Percentiles rank a stretch among this genome's conserved stretches.
phyloP scores from a whole-genome alignment of 2,888 invertebrate species.

The Xylota segnis region DNA sequence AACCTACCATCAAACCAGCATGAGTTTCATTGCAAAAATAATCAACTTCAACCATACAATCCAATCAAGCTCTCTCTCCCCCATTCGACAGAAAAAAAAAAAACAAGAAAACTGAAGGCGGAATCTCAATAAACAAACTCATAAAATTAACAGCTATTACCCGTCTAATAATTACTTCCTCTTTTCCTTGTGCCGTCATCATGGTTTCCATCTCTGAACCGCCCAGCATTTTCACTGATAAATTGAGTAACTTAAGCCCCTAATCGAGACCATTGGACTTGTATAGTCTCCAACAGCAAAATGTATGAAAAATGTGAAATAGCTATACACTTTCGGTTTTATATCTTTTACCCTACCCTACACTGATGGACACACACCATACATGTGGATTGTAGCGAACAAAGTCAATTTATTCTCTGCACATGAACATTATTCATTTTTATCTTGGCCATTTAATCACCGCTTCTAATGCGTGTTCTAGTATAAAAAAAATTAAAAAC shows the following conservation, averaged over 20 bases:
- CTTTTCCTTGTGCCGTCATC: conserved; percentile 39
- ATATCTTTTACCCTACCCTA: conserved; percentile 25
- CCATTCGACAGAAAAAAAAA: neutral
- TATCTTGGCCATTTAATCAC: conserved; percentile 71
- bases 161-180: conserved; percentile 70
- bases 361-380: conserved; percentile 14
- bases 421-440: conserved; percentile 67
- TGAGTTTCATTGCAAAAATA: conserved; percentile 17
- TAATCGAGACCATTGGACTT: conserved; percentile 5
- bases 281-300: conserved; percentile 6
- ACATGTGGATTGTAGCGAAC: conserved; percentile 25
- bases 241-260: conserved; percentile 39
- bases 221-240: conserved; percentile 26
- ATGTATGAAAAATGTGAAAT: conserved; percentile 7
- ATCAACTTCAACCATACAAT: neutral
- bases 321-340: conserved; percentile 40
- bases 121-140: conserved; percentile 39
- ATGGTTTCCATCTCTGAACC: conserved; percentile 13
- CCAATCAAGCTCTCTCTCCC: conserved; percentile 16
- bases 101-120: neutral
- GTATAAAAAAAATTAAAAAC: conserved; percentile 19
- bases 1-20: neutral
- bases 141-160: conserved; percentile 63
- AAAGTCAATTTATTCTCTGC: conserved; percentile 55
- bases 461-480: conserved; percentile 67